Evolutionary conservation across 2,888 invertebrate genomes (phyloP).

Genomic region (Mesorhabditis spiculigera): DNA sequence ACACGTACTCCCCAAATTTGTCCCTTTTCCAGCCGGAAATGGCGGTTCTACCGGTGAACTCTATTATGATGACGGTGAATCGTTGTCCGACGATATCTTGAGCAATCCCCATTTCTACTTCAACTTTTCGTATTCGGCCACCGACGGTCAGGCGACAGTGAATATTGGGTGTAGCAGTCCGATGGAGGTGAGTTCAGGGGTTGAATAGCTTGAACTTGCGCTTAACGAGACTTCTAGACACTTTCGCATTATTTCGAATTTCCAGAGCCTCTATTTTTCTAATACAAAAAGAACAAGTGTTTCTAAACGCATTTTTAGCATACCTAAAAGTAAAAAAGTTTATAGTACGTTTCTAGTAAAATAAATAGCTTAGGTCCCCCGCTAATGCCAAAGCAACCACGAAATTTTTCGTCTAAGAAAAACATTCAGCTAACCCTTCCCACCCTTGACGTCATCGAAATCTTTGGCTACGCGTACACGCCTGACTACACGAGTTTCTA

Average conservation of each 20-base stretch:
- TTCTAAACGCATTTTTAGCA: no score
- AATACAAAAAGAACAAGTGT: no score
- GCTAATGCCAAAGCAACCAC: no score
- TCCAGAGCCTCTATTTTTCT: background rate
- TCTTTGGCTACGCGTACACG: conserved; percentile 30
- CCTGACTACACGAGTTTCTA: conserved; percentile 32
- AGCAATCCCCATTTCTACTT: conserved; percentile 13
- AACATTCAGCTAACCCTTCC: conserved; percentile 17
- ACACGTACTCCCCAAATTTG: no score
- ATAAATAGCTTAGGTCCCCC: no score
- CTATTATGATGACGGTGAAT: conserved; percentile 50
- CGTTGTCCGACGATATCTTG: conserved; percentile 28
- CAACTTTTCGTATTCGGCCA: background rate
- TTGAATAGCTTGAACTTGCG: background rate
- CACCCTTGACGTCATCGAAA: conserved; percentile 36
- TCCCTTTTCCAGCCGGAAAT: no score
- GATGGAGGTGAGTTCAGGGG: background rate
- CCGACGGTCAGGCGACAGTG: background rate
- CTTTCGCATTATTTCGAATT: no score
- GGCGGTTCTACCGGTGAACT: conserved; percentile 31
- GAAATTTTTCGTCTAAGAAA: background rate
- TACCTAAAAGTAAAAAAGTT: no score
- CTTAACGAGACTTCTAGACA: background rate
- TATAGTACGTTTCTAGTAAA: no score
- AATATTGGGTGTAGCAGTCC: background rate